A percentile compares a stretch with the other conserved stretches of the same genome.
These are phyloP conservation scores for Arion vulgaris DNA, from an alignment of 1,140 invertebrate genomes.

Conservation along the genomic window DNA sequence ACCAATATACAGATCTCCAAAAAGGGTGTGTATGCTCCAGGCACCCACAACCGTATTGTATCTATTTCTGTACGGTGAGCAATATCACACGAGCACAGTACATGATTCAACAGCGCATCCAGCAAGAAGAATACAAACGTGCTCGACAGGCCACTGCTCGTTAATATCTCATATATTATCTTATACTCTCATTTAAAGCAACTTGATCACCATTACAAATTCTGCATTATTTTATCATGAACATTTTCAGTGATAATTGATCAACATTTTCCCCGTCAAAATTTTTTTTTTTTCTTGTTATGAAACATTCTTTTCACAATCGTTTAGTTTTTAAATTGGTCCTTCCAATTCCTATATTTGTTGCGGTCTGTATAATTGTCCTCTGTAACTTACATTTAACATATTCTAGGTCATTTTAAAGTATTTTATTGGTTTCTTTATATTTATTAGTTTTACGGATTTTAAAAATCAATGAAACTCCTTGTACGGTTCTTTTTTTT, in stretches of 20 bases:
- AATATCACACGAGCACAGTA: conserved; percentile 92
- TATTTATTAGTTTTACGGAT: conserved; percentile 35
- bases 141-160: conserved; percentile 74
- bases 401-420: conserved; percentile 33
- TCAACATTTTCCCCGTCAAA: not conserved
- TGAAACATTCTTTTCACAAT: not conserved
- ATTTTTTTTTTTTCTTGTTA: not conserved
- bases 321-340: conserved; percentile 15
- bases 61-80: conserved; percentile 89
- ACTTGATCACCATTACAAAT: conserved; percentile 1
- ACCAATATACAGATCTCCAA: conserved; percentile 99
- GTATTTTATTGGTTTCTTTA: conserved; percentile 26
- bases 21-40: conserved; percentile 96
- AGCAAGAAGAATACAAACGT: conserved; percentile 94
- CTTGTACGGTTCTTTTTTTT: not conserved
- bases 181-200: not conserved
- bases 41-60: conserved; percentile 96
- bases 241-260: conserved; percentile 19
- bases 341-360: conserved; percentile 17
- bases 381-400: conserved; percentile 15
- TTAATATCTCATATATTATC: conserved; percentile 43
- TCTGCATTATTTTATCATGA: conserved; percentile 16
- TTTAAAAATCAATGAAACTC: conserved; percentile 4
- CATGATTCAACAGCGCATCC: conserved; percentile 95
- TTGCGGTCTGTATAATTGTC: not conserved